These are phyloP conservation scores for Margarornis squamiger DNA, from an alignment of 2,797 vertebrate genomes.

Conservation along the genomic window DNA sequence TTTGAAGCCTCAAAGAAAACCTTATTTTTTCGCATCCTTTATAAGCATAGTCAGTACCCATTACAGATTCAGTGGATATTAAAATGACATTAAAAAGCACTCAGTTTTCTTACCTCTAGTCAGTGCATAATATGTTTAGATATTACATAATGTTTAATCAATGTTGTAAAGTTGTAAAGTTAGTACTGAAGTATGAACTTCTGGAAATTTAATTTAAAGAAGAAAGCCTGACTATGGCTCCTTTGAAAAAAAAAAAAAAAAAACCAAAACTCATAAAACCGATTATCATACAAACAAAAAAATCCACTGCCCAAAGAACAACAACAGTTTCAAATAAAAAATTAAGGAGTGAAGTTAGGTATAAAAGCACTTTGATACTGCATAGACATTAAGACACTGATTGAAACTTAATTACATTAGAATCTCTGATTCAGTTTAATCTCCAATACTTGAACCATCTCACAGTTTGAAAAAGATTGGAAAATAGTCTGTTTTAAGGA, in stretches of 20 bases:
- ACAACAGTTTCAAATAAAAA: neutral
- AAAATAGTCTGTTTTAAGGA: neutral
- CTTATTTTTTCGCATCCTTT: neutral
- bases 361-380: neutral
- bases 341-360: neutral
- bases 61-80: neutral
- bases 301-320: neutral
- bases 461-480: neutral
- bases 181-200: neutral
- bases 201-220: neutral
- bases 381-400: neutral
- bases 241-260: neutral
- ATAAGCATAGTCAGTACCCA: neutral
- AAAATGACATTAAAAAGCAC: neutral
- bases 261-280: neutral
- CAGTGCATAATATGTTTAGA: neutral
- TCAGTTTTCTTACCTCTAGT: conserved; percentile 3
- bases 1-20: neutral
- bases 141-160: neutral
- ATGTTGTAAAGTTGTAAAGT: neutral
- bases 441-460: neutral
- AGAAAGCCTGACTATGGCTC: neutral
- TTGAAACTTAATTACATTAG: neutral
- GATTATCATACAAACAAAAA: fast-evolving
- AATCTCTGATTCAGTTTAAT: neutral